Evolutionary conservation across 35 echinoderm and acorn worm species (phyloP).

Genomic region (Hemicentrotus pulcherrimus): DNA sequence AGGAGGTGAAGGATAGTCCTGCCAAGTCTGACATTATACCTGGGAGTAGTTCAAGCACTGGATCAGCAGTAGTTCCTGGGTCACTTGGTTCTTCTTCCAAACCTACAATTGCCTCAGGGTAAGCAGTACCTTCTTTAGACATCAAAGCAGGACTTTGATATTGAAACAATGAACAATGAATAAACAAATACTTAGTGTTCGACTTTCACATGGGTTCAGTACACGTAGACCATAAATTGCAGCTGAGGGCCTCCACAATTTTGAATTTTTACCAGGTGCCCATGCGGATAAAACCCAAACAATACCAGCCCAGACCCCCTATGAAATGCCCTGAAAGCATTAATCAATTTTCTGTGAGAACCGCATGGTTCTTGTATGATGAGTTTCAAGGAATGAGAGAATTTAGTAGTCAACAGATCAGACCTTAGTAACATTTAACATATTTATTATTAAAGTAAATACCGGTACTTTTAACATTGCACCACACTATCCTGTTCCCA

Average conservation of each 20-base stretch:
- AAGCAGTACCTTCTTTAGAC: neutral
- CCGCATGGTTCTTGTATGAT: too few relatives aligned
- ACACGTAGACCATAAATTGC: neutral
- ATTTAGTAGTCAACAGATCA: too few relatives aligned
- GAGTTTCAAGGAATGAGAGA: too few relatives aligned
- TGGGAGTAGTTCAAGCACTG: neutral
- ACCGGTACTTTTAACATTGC: too few relatives aligned
- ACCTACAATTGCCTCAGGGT: conserved; percentile 20
- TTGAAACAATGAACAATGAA: neutral
- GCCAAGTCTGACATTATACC: neutral
- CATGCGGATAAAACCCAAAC: too few relatives aligned
- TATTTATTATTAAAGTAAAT: too few relatives aligned
- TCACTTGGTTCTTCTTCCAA: neutral
- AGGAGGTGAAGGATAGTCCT: neutral
- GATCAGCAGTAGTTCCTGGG: neutral
- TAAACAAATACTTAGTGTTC: neutral
- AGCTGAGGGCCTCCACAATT: neutral
- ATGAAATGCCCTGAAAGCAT: too few relatives aligned
- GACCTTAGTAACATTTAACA: too few relatives aligned
- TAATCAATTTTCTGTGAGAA: too few relatives aligned
- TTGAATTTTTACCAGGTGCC: too few relatives aligned
- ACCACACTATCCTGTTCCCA: too few relatives aligned
- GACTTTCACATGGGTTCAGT: neutral
- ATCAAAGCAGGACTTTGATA: neutral
- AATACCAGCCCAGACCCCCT: too few relatives aligned